Percentiles rank a stretch among this genome's conserved stretches.
Conservation (phyloP, 2,797 vertebrate genomes). For the Chaenodraco wilsoni region DNA sequence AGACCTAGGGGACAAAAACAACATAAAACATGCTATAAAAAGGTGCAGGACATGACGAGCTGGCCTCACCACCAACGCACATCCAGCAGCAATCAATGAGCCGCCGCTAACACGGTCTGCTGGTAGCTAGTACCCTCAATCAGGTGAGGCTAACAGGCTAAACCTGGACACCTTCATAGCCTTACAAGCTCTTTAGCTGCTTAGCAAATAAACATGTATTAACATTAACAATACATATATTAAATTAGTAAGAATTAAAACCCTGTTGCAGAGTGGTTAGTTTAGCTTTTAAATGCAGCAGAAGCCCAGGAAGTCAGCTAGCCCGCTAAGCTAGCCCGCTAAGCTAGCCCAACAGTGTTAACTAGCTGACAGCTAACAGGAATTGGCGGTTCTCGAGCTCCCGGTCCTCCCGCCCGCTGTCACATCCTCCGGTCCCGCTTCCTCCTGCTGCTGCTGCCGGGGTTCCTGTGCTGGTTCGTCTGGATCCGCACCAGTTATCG, state of each 20-base stretch:
- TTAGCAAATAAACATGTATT: accelerated
- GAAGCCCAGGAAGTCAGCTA: constrained; percentile 7
- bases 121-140: neutral
- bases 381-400: constrained; percentile 70
- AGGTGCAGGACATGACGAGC: neutral
- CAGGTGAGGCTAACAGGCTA: constrained; percentile 50
- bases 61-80: neutral
- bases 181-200: neutral
- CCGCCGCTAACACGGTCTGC: neutral
- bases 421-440: constrained; percentile 23
- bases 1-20: neutral
- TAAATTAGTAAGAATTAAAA: neutral
- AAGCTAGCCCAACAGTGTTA: constrained; percentile 23
- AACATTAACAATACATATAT: neutral
- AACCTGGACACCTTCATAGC: constrained; percentile 4
- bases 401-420: constrained; percentile 17
- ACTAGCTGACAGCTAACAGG: constrained; percentile 69
- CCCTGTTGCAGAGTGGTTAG: neutral
- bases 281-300: neutral
- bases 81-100: constrained; percentile 2
- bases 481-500: accelerated
- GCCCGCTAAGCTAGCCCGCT: constrained; percentile 22
- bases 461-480: neutral
- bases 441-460: neutral
- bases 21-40: neutral